Conservation (phyloP, 2,113 vertebrate species). For the Mus spicilegus region DNA sequence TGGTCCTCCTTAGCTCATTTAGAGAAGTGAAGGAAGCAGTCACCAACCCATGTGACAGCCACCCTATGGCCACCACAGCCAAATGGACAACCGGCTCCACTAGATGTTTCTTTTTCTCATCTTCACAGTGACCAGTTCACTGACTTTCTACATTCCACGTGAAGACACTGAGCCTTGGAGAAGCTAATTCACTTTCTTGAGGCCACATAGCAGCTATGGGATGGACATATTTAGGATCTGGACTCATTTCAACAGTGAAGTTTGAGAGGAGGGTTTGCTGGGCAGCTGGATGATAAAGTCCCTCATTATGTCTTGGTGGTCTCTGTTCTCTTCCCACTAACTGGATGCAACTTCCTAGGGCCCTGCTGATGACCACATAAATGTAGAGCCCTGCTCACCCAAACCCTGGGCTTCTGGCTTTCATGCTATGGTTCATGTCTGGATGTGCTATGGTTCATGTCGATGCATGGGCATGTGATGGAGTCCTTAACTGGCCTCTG, state of each 20-base stretch:
- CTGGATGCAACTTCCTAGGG: no score
- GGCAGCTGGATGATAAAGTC: no score
- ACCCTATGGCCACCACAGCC: fast-evolving
- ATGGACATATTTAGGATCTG: background rate
- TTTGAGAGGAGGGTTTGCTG: background rate
- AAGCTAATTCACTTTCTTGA: background rate
- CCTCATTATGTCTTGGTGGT: background rate
- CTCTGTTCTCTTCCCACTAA: background rate
- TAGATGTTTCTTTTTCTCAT: background rate
- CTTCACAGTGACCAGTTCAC: background rate
- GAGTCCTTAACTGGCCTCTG: background rate
- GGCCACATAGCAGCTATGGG: background rate
- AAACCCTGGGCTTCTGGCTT: background rate
- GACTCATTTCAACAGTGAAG: background rate
- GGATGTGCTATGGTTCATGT: background rate
- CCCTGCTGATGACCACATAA: background rate
- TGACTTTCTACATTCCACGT: background rate
- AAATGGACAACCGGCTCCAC: fast-evolving
- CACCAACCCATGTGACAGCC: fast-evolving
- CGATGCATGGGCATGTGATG: background rate
- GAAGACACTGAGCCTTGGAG: background rate
- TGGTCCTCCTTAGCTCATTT: background rate
- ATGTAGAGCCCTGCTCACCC: background rate
- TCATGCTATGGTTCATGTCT: background rate
- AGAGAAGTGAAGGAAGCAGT: background rate